Conservation (phyloP, 2,797 vertebrate species). For the Rostrhamus sociabilis region DNA sequence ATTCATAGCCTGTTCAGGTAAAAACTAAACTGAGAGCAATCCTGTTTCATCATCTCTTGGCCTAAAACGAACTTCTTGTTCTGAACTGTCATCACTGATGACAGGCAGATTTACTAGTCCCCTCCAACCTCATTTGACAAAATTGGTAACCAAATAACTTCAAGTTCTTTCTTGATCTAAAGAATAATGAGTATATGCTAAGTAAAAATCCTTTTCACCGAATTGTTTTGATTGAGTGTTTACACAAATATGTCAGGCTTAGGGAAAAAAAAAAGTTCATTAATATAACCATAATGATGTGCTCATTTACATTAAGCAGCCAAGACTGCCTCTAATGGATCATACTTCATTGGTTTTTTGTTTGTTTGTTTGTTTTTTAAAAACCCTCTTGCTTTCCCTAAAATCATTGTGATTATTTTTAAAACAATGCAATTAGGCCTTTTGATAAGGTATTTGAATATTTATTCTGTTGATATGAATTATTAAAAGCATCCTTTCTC, state of each 20-base stretch:
- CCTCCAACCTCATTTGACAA: neutral
- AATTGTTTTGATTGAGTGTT: neutral
- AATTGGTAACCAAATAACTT: neutral
- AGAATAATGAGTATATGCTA: neutral
- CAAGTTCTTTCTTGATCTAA: neutral
- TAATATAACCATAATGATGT: neutral
- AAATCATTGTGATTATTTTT: neutral
- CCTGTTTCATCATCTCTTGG: neutral
- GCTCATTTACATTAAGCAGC: neutral
- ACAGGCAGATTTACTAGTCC: neutral
- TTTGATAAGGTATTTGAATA: neutral
- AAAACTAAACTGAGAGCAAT: neutral
- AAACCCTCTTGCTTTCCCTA: neutral
- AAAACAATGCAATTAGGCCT: neutral
- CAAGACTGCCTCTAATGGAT: neutral
- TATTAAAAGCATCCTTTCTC: neutral
- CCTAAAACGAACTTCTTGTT: neutral
- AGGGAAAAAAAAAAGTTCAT: neutral
- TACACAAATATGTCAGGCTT: neutral
- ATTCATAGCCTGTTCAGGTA: neutral
- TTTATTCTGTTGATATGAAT: conserved; percentile 7
- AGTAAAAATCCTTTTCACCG: neutral
- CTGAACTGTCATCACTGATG: neutral
- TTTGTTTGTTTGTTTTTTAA: neutral
- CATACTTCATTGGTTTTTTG: neutral